These are phyloP conservation scores for Priocnemis perturbator DNA, from an alignment of 2,888 invertebrate species.

Conservation along the genomic window DNA sequence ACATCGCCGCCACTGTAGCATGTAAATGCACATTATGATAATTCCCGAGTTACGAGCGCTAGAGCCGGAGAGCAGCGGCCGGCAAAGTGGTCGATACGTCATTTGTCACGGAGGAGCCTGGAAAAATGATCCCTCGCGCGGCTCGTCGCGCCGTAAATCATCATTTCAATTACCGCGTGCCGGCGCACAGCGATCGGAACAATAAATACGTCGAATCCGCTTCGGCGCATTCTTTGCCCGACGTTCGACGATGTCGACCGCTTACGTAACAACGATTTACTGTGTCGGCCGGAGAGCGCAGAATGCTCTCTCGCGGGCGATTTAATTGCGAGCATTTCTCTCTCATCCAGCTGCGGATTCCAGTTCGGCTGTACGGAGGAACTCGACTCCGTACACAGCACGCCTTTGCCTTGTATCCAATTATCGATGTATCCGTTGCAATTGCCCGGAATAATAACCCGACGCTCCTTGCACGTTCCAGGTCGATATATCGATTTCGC, in stretches of 20 bases:
- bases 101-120: conserved; percentile 17
- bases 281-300: conserved; percentile 1
- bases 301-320: conserved; percentile 5
- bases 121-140: not conserved
- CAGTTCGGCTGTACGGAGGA: conserved; percentile 16
- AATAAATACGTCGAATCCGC: conserved; percentile 41
- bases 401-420: conserved; percentile 56
- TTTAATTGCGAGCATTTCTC: conserved; percentile 45
- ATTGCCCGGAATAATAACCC: conserved; percentile 47
- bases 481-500: conserved; percentile 31
- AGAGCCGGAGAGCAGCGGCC: not conserved
- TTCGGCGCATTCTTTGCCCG: conserved; percentile 31
- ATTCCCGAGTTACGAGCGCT: not conserved
- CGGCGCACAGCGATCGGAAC: conserved; percentile 22
- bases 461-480: conserved; percentile 14
- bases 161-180: conserved; percentile 38
- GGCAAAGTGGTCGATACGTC: conserved; percentile 17
- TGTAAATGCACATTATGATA: conserved; percentile 1
- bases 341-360: conserved; percentile 31
- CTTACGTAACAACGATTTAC: conserved; percentile 36
- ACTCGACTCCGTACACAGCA: conserved; percentile 38
- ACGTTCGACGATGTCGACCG: conserved; percentile 9
- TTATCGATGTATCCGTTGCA: conserved; percentile 52
- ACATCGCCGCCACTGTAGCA: too few species aligned
- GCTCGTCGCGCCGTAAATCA: conserved; percentile 41